Percentiles rank a stretch among this genome's conserved stretches.
Conservation (phyloP, 2,113 vertebrate genomes). For the Leiothrix lutea region DNA sequence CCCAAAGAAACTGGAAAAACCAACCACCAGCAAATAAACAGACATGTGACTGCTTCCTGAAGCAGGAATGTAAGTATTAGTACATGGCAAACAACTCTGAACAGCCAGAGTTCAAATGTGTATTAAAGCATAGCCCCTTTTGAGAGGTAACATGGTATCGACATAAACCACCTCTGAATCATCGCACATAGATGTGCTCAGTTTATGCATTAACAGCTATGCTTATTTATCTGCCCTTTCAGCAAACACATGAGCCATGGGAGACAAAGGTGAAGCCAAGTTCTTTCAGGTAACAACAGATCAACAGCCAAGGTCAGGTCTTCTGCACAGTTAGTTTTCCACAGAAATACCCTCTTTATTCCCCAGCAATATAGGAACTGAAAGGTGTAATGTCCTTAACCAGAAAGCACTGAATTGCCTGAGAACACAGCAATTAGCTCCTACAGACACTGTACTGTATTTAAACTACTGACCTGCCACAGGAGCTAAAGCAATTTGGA, state of each 20-base stretch:
- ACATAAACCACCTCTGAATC: background rate
- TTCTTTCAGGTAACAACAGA: background rate
- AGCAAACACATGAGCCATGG: background rate
- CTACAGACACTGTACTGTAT: background rate
- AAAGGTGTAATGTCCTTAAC: background rate
- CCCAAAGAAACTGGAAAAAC: background rate
- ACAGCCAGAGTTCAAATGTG: background rate
- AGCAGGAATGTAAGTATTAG: background rate
- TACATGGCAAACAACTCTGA: conserved; percentile 12
- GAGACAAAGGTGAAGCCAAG: background rate
- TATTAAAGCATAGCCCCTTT: background rate
- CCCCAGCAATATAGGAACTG: background rate
- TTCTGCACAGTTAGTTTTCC: background rate
- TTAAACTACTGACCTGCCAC: background rate
- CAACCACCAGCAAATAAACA: background rate
- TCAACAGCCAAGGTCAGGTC: conserved; percentile 9
- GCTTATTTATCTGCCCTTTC: background rate
- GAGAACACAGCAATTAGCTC: background rate
- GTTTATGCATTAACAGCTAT: conserved; percentile 36
- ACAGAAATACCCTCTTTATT: background rate
- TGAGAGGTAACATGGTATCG: background rate
- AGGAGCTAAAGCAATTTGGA: background rate
- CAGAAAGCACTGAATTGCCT: background rate
- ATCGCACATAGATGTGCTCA: background rate
- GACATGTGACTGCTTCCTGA: background rate